Base-by-base conservation (phyloP, 2,797 vertebrate species). In the Bryconaethiops microstoma region DNA sequence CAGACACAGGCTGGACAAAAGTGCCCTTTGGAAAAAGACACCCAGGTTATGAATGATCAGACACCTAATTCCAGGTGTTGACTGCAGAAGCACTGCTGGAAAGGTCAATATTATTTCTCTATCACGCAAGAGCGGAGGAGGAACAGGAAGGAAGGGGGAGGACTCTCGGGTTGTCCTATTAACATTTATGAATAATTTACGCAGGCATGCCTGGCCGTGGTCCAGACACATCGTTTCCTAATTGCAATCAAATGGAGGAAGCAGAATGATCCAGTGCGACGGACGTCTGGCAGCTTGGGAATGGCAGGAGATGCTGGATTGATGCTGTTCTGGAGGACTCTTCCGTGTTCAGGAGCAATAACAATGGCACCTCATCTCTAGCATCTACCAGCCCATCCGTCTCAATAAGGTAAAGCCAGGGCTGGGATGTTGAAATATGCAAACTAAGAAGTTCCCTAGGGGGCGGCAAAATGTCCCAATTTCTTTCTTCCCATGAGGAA, bases 101-200 rank as follows among this genome's bases (percentile, higher is more conserved):
- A 85, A 86, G 87, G 85, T 87, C 86, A 87, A 85, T 86, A 87
- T 88, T 87, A 86, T 88, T 82, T 85, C 83, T 86, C 81, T 54
- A 77, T 63, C 50, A 45, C 0, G 57, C 39, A 73, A 84, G 69
- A 75, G 65, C 42, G 72, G 59, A 75, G 71, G 74, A 80, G 83
- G 80, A 85, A 82, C 75, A 62, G 68, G 81, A 78, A 67, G 80
- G 57, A 78, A 75, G 59, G 67, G 79, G 77, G 76, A 77, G 79
- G 80, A 50, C 76, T 79, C 85, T 81, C 60, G 74, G 76, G 29
- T 80, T 81, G 74, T 77, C 70, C 83, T 84, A 86, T 89, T 89
- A 84, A 86, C 86, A 87, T 87, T 89, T 83, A 85, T 82, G 85
- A 87, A 89, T 87, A 87, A 89, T 89, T 88, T 84, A 87, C 82